Evolutionary conservation across 2,888 invertebrate species (phyloP).

Genomic region (Melanostoma mellinum): DNA sequence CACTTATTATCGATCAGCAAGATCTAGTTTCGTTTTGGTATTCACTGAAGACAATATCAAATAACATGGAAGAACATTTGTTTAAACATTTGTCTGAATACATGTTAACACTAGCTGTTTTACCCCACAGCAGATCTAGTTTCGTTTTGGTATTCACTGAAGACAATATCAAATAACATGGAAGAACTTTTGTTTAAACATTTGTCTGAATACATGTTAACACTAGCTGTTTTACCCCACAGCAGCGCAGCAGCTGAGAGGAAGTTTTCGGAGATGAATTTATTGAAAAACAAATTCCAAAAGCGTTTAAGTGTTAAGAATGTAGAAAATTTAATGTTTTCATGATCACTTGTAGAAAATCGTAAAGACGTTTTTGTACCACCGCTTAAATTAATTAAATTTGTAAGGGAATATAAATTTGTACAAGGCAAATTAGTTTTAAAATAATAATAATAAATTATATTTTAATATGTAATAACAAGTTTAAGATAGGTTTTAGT

Average conservation of each 20-base stretch:
- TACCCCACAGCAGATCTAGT: constrained; percentile 46
- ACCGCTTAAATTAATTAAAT: constrained; percentile 4
- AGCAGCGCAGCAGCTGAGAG: constrained; percentile 40
- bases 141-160: too few species aligned
- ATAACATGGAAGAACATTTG: too few species aligned
- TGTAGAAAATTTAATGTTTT: constrained; percentile 27
- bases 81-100: constrained; percentile 25
- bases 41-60: too few species aligned
- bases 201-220: constrained; percentile 29
- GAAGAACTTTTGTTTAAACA: too few species aligned
- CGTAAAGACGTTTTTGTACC: constrained; percentile 9
- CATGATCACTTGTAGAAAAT: constrained; percentile 10
- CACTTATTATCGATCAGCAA: too few species aligned
- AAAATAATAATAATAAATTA: too few species aligned
- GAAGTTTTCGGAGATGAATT: constrained; percentile 30
- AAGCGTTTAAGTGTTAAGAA: constrained; percentile 15
- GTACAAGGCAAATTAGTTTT: constrained; percentile 2
- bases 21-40: too few species aligned
- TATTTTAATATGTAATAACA: too few species aligned
- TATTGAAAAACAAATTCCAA: constrained; percentile 26
- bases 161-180: too few species aligned
- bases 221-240: constrained; percentile 24
- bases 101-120: constrained; percentile 23
- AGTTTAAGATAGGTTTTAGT: too few species aligned
- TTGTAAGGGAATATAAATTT: constrained; percentile 6